Conservation (phyloP, 2,888 invertebrate genomes). For the Mamestra brassicae region DNA sequence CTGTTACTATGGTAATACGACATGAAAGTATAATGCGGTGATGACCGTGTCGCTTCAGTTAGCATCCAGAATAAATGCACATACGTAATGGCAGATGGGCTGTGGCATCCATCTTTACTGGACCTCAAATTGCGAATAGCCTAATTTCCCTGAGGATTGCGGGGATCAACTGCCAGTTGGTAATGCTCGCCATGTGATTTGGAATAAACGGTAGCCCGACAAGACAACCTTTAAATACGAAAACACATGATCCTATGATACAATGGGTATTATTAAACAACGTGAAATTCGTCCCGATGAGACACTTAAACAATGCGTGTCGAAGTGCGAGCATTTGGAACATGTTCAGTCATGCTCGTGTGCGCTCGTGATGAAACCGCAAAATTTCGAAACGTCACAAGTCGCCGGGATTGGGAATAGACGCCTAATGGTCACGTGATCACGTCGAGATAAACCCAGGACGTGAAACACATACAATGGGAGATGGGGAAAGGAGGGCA, state of each 20-base stretch:
- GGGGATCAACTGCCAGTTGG: not conserved
- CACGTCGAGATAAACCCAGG: conserved; percentile 25
- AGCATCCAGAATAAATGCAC: not conserved
- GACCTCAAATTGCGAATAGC: not conserved
- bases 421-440: conserved; percentile 26
- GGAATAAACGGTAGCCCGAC: not conserved
- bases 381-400: conserved; percentile 21
- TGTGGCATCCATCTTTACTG: not conserved
- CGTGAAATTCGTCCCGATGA: not conserved
- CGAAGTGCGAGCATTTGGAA: conserved; percentile 27
- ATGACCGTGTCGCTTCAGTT: not conserved
- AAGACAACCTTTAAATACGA: not conserved
- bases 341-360: conserved; percentile 28
- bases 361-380: conserved; percentile 15
- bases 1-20: conserved; percentile 26
- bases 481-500: not conserved
- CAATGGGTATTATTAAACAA: conserved; percentile 4
- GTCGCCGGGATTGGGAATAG: conserved; percentile 21
- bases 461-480: conserved; percentile 46
- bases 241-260: not conserved
- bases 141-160: conserved; percentile 24
- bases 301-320: conserved; percentile 23
- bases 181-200: not conserved
- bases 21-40: conserved; percentile 17
- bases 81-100: conserved; percentile 20